A percentile compares a stretch with the other conserved stretches of the same genome.
Evolutionary conservation across 1,140 invertebrate genomes (phyloP).

Genomic region (Acromyrmex charruanus): DNA sequence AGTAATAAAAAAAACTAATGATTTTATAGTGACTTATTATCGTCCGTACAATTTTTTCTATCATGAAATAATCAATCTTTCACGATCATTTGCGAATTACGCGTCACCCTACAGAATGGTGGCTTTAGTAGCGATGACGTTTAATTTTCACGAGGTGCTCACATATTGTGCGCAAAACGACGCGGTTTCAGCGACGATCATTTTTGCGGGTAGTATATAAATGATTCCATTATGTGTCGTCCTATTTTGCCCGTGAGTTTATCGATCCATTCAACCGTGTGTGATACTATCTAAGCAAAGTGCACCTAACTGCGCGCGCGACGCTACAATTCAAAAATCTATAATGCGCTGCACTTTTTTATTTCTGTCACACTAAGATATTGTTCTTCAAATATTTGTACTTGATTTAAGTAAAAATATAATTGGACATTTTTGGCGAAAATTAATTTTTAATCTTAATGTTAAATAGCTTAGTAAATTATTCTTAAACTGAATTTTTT

Average conservation of each 20-base stretch:
- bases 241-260: slow-evolving; percentile 28
- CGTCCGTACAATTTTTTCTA: background rate
- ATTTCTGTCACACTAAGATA: background rate
- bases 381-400: background rate
- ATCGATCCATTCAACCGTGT: slow-evolving; percentile 26
- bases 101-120: background rate
- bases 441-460: background rate
- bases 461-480: background rate
- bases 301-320: slow-evolving; percentile 2
- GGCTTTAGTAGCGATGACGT: slow-evolving; percentile 11
- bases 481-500: background rate
- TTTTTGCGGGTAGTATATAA: slow-evolving; percentile 46
- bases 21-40: background rate
- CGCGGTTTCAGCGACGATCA: slow-evolving; percentile 22
- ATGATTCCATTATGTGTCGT: slow-evolving; percentile 46
- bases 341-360: background rate
- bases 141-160: slow-evolving; percentile 52
- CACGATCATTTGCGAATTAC: slow-evolving; percentile 28
- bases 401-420: background rate
- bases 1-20: background rate
- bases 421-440: background rate
- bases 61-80: slow-evolving; percentile 37
- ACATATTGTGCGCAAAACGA: slow-evolving; percentile 37
- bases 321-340: slow-evolving; percentile 23
- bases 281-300: slow-evolving; percentile 31